Conservation (phyloP, 2,888 invertebrate species). For the Drosophila eohydei region DNA sequence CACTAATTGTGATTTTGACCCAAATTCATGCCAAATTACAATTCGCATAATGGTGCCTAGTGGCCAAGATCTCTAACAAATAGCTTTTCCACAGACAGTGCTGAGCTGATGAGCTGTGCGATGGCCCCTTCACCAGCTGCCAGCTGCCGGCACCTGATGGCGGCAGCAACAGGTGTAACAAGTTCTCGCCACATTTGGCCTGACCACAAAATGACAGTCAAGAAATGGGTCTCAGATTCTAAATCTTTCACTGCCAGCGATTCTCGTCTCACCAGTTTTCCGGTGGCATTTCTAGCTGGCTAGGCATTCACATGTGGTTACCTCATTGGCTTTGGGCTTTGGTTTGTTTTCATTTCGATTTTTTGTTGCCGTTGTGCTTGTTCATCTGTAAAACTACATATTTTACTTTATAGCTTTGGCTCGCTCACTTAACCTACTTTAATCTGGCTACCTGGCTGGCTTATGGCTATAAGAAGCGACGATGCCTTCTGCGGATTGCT, state of each 20-base stretch:
- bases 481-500: conserved; percentile 17
- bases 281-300: conserved; percentile 23
- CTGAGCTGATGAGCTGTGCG: conserved; percentile 36
- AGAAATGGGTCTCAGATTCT: conserved; percentile 71
- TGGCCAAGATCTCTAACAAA: conserved; percentile 46
- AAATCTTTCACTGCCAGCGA: conserved; percentile 35
- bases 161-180: conserved; percentile 75
- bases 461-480: conserved; percentile 26
- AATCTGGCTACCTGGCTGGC: conserved; percentile 52
- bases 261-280: conserved; percentile 66
- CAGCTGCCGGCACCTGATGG: conserved; percentile 7
- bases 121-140: conserved; percentile 31
- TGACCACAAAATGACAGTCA: conserved; percentile 72
- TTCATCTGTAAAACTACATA: conserved; percentile 62
- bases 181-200: conserved; percentile 70
- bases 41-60: conserved; percentile 52
- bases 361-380: conserved; percentile 38
- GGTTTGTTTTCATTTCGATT: conserved; percentile 68
- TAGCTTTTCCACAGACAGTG: conserved; percentile 25
- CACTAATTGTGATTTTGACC: conserved; percentile 80
- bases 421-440: conserved; percentile 79
- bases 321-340: conserved; percentile 68
- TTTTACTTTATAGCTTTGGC: conserved; percentile 58
- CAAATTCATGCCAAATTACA: conserved; percentile 74
- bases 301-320: conserved; percentile 69